phyloP scores from a whole-genome alignment of 2,888 invertebrate species.

The Hypomecis punctinalis region DNA sequence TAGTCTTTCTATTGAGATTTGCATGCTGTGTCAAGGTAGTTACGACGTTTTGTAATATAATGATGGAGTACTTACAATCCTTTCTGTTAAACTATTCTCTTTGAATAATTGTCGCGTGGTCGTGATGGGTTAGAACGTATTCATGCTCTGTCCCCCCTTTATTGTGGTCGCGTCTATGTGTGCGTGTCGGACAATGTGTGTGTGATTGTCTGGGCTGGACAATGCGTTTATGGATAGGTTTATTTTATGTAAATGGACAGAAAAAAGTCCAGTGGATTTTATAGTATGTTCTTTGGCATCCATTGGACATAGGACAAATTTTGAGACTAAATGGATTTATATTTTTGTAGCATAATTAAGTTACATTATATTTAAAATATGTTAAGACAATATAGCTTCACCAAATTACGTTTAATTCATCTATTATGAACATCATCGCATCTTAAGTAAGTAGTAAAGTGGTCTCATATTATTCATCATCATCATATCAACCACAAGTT shows the following conservation, averaged over 20 bases:
- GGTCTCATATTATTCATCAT: too few species aligned
- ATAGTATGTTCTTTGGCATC: too few species aligned
- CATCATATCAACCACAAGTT: too few species aligned
- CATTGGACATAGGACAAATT: too few species aligned
- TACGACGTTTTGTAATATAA: slow-evolving; percentile 43
- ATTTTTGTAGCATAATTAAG: too few species aligned
- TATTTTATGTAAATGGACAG: background rate
- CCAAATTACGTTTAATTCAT: too few species aligned
- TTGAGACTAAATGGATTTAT: too few species aligned
- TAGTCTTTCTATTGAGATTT: slow-evolving; percentile 42
- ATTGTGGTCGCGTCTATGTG: slow-evolving; percentile 65
- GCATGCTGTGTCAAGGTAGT: slow-evolving; percentile 11
- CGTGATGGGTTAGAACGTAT: slow-evolving; percentile 83
- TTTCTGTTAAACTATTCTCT: slow-evolving; percentile 86
- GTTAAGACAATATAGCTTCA: too few species aligned
- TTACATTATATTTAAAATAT: too few species aligned
- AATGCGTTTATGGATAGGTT: slow-evolving; percentile 43
- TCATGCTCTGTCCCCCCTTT: slow-evolving; percentile 74
- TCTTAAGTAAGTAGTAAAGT: too few species aligned
- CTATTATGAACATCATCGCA: too few species aligned
- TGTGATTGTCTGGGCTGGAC: slow-evolving; percentile 55
- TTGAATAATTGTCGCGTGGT: slow-evolving; percentile 86
- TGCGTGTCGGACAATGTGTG: slow-evolving; percentile 32
- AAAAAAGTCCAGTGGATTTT: background rate
- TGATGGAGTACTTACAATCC: slow-evolving; percentile 74